phyloP scores from a whole-genome alignment of 2,797 vertebrate genomes.

The Eptatretus atami region DNA sequence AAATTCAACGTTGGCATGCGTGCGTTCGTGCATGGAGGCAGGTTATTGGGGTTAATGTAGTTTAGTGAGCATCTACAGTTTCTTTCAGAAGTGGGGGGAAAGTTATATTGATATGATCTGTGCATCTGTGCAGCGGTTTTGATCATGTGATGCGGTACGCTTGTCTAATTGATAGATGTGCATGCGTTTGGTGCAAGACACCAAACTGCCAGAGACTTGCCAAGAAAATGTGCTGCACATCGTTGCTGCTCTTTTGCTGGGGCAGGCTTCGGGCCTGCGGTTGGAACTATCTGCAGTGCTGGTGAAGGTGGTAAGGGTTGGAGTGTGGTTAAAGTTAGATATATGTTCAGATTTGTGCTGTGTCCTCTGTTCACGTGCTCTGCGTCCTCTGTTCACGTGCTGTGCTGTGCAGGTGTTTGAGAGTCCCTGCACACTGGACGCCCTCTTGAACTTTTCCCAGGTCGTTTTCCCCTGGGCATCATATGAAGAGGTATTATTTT shows the following conservation, averaged over 20 bases:
- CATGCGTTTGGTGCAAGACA: constrained; percentile 19
- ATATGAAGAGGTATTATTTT: constrained; percentile 44
- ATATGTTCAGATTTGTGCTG: too few relatives aligned
- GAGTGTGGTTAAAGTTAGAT: too few relatives aligned
- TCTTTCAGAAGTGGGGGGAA: too few relatives aligned
- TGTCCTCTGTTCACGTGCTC: too few relatives aligned
- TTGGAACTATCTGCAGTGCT: constrained; percentile 23
- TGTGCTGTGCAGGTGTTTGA: constrained; percentile 27
- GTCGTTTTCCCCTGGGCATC: constrained; percentile 52
- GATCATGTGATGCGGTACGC: too few relatives aligned
- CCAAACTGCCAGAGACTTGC: constrained; percentile 23
- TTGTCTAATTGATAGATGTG: constrained; percentile 20
- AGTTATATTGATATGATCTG: too few relatives aligned
- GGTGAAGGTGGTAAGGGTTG: constrained; percentile 28
- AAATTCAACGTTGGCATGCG: too few relatives aligned
- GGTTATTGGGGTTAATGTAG: too few relatives aligned
- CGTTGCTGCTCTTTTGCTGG: constrained; percentile 35
- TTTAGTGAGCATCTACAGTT: too few relatives aligned
- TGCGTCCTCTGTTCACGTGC: background rate
- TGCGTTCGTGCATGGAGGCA: too few relatives aligned
- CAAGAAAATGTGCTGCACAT: constrained; percentile 28
- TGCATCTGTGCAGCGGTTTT: too few relatives aligned
- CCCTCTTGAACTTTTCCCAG: constrained; percentile 46
- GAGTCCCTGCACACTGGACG: constrained; percentile 22
- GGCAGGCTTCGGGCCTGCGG: constrained; percentile 30